Percentiles rank a stretch among this genome's conserved stretches.
phyloP scores from a whole-genome alignment of 2,888 invertebrate species.

The Amphipoea lucens region DNA sequence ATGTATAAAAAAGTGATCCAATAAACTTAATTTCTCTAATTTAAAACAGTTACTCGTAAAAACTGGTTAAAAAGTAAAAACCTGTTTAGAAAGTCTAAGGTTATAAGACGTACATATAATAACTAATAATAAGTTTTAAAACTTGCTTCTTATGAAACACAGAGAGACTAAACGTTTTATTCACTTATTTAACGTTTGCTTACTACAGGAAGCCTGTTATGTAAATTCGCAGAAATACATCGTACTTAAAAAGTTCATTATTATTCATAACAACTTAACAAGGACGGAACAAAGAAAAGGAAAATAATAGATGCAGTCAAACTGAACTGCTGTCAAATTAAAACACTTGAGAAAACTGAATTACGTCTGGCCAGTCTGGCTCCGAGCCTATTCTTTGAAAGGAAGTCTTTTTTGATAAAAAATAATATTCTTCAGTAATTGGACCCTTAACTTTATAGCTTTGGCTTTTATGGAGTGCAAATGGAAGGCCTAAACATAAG shows the following conservation, averaged over 20 bases:
- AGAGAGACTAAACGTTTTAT: slow-evolving; percentile 3
- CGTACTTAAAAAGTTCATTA: slow-evolving; percentile 12
- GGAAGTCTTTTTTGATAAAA: not conserved
- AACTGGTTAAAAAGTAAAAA: slow-evolving; percentile 1
- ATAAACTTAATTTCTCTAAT: not conserved
- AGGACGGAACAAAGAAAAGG: slow-evolving; percentile 16
- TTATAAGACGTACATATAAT: not conserved
- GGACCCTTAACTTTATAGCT: slow-evolving; percentile 23
- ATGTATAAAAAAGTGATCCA: not conserved
- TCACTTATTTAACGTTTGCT: not conserved
- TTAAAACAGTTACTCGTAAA: not conserved
- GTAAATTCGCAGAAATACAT: slow-evolving; percentile 26
- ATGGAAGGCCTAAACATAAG: not conserved
- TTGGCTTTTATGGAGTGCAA: slow-evolving; percentile 2
- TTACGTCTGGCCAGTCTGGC: slow-evolving; percentile 23
- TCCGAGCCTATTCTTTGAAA: slow-evolving; percentile 16
- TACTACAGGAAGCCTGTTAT: not conserved
- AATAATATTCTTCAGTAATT: slow-evolving; percentile 30
- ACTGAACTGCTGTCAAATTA: slow-evolving; percentile 2
- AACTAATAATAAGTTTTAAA: slow-evolving; percentile 2
- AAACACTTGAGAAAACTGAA: slow-evolving; percentile 36
- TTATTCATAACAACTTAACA: slow-evolving; percentile 24
- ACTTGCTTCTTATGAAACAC: not conserved
- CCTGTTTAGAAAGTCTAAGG: slow-evolving; percentile 22
- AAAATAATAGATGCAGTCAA: slow-evolving; percentile 24